Evolutionary conservation across 2,113 vertebrate species (phyloP).

Genomic region (Dryoscopus gambensis): DNA sequence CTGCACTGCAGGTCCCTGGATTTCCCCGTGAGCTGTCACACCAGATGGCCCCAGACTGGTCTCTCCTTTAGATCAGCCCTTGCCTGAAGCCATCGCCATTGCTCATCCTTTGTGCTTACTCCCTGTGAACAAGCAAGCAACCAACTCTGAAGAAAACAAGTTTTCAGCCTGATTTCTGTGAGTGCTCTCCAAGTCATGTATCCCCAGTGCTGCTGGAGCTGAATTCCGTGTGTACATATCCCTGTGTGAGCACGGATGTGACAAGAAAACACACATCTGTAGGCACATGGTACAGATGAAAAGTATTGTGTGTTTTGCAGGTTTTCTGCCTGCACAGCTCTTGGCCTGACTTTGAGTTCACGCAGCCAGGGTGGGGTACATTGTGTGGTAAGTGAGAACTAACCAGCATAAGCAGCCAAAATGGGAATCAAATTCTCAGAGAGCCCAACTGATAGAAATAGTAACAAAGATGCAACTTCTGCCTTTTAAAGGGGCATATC

Average conservation of each 20-base stretch:
- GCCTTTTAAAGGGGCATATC: background rate
- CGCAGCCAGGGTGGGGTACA: background rate
- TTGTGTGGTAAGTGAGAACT: background rate
- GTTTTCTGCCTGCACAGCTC: background rate
- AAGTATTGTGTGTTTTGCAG: background rate
- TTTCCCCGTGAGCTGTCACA: background rate
- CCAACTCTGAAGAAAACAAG: background rate
- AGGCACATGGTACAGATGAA: background rate
- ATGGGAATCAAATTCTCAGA: background rate
- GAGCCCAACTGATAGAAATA: background rate
- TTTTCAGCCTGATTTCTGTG: background rate
- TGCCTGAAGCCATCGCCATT: background rate
- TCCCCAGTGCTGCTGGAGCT: background rate
- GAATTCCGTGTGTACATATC: accelerated
- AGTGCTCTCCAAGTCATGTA: background rate
- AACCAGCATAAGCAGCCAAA: background rate
- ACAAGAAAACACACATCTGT: background rate
- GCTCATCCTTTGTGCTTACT: background rate
- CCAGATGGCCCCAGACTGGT: background rate
- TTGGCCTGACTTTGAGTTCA: background rate
- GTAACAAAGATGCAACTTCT: background rate
- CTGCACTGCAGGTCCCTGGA: background rate
- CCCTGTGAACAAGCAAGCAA: background rate
- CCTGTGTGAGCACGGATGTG: background rate
- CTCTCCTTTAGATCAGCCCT: background rate